Evolutionary conservation across 1,140 invertebrate species (phyloP), one percentile per base, ranked within the genome.

Genomic region (Microplitis demolitor): DNA sequence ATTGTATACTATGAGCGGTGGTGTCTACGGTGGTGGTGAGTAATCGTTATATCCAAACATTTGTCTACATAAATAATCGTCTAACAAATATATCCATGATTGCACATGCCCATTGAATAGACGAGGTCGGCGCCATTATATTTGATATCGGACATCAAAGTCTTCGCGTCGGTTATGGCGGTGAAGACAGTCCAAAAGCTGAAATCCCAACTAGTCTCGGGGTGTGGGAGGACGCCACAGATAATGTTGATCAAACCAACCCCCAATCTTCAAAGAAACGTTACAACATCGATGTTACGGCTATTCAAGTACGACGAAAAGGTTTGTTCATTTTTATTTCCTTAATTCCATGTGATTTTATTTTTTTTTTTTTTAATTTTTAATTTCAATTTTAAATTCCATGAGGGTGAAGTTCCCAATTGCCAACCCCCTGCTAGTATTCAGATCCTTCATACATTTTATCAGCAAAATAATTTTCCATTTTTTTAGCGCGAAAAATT

Each of bases 111-210:
- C 50, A 60, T 70, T 33, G 66, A 39, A 54, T 78, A 87, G 93
- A 95, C 89, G 93, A 95, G 84, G 92, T 95, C 74, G 93, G 93
- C 64, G 93, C 93, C 11, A 85, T 95, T 54, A 93, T 95, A 61
- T 92, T 95, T 86, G 93, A 95, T 85, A 87, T 91, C 80, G 93
- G 93, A 33, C 92, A 92, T 76, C 91, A 91, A 83, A 86, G 80
- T 72, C 87, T 97, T 60, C 88, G 95, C 62, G 94, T 94, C 76
- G 96, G 96, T 68, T 97, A 95, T 90, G 95, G 95, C 39, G 95
- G 96, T 78, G 97, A 98, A 86, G 97, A 98, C 84, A 93, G 94
- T 14, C 96, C 97, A 6, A 96, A 95, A 89, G 94, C 94, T 16
- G 96, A 97, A 88, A 95, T 97, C 71, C 96, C 96, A 2, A 92